phyloP scores from a whole-genome alignment of 2,113 vertebrate species.

The Semnornis frantzii region DNA sequence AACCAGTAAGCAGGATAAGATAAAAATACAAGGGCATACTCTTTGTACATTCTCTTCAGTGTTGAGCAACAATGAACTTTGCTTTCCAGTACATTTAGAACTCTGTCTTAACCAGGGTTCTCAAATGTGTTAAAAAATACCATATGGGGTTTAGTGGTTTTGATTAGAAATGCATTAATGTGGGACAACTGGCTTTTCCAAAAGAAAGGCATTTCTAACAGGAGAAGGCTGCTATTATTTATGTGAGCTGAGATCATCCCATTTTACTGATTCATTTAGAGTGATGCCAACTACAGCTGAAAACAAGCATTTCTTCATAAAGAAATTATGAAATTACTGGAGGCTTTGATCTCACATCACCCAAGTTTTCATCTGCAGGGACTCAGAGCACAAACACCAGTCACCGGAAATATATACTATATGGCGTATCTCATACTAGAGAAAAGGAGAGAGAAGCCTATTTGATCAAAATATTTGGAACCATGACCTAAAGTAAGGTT shows the following conservation, averaged over 20 bases:
- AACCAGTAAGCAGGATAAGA: background rate
- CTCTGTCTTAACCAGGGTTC: background rate
- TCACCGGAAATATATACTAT: background rate
- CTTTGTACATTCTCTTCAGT: background rate
- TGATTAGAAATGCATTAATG: conserved; percentile 58
- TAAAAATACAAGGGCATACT: background rate
- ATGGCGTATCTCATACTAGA: background rate
- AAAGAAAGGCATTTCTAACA: conserved; percentile 57
- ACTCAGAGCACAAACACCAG: background rate
- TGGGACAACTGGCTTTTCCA: conserved; percentile 48
- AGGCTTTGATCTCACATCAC: conserved; percentile 64
- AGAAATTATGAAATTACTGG: conserved; percentile 56
- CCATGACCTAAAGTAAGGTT: conserved; percentile 26
- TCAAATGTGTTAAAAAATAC: conserved; percentile 56
- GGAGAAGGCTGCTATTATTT: conserved; percentile 58
- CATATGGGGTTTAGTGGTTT: conserved; percentile 44
- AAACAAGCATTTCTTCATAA: conserved; percentile 52
- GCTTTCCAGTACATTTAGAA: conserved; percentile 37
- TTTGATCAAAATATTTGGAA: conserved; percentile 58
- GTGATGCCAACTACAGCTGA: conserved; percentile 36
- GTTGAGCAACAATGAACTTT: conserved; percentile 32
- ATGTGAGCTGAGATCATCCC: conserved; percentile 55
- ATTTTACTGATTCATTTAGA: conserved; percentile 69
- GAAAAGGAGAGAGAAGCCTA: background rate
- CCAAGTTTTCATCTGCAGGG: conserved; percentile 47